These are phyloP conservation scores for Cynaeus angustus DNA, from an alignment of 2,888 invertebrate species.

Conservation along the genomic window DNA sequence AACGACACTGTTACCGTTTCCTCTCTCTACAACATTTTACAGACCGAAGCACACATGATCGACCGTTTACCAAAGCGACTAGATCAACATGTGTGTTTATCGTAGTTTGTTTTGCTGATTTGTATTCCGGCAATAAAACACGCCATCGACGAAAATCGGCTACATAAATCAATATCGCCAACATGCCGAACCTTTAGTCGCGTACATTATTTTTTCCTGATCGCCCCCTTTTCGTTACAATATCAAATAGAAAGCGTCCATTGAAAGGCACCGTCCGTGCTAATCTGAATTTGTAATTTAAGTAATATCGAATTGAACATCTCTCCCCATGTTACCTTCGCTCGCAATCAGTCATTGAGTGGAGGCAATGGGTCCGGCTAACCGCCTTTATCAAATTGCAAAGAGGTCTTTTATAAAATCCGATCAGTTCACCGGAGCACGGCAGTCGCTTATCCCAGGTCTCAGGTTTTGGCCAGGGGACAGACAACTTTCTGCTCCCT, in stretches of 20 bases:
- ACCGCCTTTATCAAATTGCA: constrained; percentile 70
- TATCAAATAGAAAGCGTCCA: constrained; percentile 37
- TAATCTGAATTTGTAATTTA: constrained; percentile 67
- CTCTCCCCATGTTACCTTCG: constrained; percentile 57
- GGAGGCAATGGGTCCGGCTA: constrained; percentile 66
- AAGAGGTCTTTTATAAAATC: constrained; percentile 70
- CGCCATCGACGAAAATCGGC: constrained; percentile 45
- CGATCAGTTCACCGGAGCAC: constrained; percentile 67
- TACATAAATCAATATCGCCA: constrained; percentile 48
- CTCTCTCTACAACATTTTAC: constrained; percentile 50
- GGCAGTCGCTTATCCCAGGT: constrained; percentile 65
- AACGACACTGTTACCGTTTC: constrained; percentile 53
- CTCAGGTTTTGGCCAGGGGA: constrained; percentile 29
- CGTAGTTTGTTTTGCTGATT: constrained; percentile 52
- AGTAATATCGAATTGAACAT: constrained; percentile 65
- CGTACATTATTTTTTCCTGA: neutral
- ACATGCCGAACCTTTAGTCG: neutral
- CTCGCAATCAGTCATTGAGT: constrained; percentile 64
- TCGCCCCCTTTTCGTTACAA: neutral
- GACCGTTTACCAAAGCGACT: constrained; percentile 49
- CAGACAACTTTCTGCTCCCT: constrained; percentile 25
- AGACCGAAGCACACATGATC: constrained; percentile 50
- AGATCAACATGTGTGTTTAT: constrained; percentile 54
- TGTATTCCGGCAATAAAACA: constrained; percentile 53
- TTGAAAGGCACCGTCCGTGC: constrained; percentile 57